phyloP scores from a whole-genome alignment of 2,113 vertebrate genomes.

The Vidua macroura region DNA sequence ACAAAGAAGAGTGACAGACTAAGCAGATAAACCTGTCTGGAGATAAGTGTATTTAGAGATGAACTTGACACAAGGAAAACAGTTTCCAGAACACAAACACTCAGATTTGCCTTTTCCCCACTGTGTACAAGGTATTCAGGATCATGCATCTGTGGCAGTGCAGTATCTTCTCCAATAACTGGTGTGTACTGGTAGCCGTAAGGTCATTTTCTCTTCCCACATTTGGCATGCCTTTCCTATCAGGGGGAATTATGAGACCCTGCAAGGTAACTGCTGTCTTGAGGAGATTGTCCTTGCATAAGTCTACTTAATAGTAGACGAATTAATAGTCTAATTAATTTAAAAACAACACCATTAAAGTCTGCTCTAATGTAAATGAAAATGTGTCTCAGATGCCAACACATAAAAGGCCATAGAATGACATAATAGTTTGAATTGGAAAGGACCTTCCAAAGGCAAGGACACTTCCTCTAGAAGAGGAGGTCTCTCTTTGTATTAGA shows the following conservation, averaged over 20 bases:
- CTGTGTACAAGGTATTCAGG: background rate
- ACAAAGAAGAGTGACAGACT: background rate
- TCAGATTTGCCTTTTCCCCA: background rate
- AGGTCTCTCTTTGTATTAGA: background rate
- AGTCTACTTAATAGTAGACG: background rate
- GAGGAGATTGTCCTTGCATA: background rate
- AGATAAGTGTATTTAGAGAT: background rate
- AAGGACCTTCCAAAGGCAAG: background rate
- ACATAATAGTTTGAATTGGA: background rate
- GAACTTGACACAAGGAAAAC: background rate
- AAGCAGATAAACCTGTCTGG: background rate
- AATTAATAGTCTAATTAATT: background rate
- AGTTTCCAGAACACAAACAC: background rate
- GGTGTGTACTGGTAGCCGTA: background rate
- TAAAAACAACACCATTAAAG: background rate
- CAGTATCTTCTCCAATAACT: background rate
- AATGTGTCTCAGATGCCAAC: background rate
- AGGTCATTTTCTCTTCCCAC: background rate
- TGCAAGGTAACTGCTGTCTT: background rate
- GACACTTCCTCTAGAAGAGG: background rate
- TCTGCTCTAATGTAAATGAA: background rate
- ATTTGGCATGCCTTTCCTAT: background rate
- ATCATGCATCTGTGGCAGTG: background rate
- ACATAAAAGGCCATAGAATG: background rate
- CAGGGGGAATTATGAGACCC: background rate